phyloP scores from a whole-genome alignment of 2,797 vertebrate species.

The Margarornis squamiger region DNA sequence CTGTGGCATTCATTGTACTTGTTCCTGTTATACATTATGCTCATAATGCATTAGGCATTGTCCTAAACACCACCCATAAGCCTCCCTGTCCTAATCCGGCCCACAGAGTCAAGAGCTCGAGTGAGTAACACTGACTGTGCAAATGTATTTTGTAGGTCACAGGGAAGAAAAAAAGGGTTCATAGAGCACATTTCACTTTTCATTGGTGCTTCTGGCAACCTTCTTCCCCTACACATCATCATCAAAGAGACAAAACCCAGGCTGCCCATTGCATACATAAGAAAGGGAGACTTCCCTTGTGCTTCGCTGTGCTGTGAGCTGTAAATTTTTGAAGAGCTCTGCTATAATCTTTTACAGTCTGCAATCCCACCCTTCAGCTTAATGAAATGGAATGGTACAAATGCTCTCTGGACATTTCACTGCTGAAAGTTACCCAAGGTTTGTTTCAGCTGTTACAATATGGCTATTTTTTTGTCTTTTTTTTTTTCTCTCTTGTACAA shows the following conservation, averaged over 20 bases:
- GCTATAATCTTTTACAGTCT: conserved; percentile 67
- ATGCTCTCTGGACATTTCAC: conserved; percentile 65
- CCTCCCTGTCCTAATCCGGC: conserved; percentile 45
- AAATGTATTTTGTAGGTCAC: conserved; percentile 41
- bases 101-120: background rate
- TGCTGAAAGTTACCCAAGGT: conserved; percentile 65
- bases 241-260: conserved; percentile 57
- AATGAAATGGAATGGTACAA: conserved; percentile 69
- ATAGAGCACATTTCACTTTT: conserved; percentile 60
- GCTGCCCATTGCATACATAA: conserved; percentile 53
- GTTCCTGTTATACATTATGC: background rate
- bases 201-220: conserved; percentile 68
- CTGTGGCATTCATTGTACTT: background rate
- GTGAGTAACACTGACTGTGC: conserved; percentile 4
- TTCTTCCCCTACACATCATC: conserved; percentile 58
- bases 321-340: conserved; percentile 64
- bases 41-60: background rate
- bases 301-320: background rate
- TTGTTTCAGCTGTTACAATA: conserved; percentile 67
- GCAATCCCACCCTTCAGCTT: conserved; percentile 71
- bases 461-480: conserved; percentile 63
- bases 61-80: background rate
- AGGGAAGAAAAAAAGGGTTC: conserved; percentile 26
- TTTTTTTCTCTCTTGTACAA: conserved; percentile 33
- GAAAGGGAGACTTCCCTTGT: conserved; percentile 11